Conservation (phyloP, 1,140 invertebrate genomes). For the Eufriesea mexicana region DNA sequence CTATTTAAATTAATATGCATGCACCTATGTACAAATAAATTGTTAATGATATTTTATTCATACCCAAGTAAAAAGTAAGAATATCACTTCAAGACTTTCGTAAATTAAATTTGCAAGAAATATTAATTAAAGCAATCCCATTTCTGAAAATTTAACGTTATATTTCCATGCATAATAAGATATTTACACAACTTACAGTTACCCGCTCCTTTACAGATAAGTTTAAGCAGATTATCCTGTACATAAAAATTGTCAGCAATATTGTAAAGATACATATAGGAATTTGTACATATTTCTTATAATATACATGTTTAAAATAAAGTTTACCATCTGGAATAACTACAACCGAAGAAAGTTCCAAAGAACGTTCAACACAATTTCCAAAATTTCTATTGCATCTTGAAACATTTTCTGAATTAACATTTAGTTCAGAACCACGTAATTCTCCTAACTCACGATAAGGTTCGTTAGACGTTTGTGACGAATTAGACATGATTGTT, state of each 20-base stretch:
- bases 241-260: slow-evolving; percentile 41
- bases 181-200: slow-evolving; percentile 57
- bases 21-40: slow-evolving; percentile 6
- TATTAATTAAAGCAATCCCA: slow-evolving; percentile 44
- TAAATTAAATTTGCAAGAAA: slow-evolving; percentile 1
- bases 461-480: slow-evolving; percentile 71
- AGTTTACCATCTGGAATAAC: slow-evolving; percentile 90
- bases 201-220: slow-evolving; percentile 49
- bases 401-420: slow-evolving; percentile 45
- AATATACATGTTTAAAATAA: background rate
- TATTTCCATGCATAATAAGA: slow-evolving; percentile 49
- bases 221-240: slow-evolving; percentile 53
- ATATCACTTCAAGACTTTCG: background rate
- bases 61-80: background rate
- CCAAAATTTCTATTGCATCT: slow-evolving; percentile 66
- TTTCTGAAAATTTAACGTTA: slow-evolving; percentile 23
- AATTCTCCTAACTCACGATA: slow-evolving; percentile 76
- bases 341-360: slow-evolving; percentile 91
- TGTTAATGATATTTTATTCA: slow-evolving; percentile 28
- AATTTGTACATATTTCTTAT: slow-evolving; percentile 35
- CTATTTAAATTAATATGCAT: background rate
- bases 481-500: slow-evolving; percentile 68
- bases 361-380: slow-evolving; percentile 83
- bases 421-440: slow-evolving; percentile 74
- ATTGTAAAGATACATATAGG: slow-evolving; percentile 50